Base-by-base conservation (phyloP, 2,797 vertebrate species). In the Sebastolobus altivelis region DNA sequence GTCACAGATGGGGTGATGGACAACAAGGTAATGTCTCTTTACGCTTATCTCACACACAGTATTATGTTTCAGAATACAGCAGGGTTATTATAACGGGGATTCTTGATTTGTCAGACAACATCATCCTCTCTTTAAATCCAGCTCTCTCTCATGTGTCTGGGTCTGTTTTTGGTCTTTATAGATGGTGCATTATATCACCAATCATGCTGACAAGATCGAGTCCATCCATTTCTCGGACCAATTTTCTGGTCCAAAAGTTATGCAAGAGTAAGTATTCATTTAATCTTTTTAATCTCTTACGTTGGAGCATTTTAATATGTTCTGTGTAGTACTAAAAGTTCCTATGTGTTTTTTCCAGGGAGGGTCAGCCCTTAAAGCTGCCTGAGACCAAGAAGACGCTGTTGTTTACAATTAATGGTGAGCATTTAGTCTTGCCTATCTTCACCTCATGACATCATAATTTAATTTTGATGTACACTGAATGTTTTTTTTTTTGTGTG, bases 191-290 rank as follows among this genome's bases (percentile, higher is more conserved):
- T 99, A 97, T 91, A 96, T 99, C 94, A 97, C 97, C 62, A 97
- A 97, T 91, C 95, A 99, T 20, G 97, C 98, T 90, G 99, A 99
- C 95, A 99, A 99, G 97, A 98, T 99, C 5, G 99, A 99, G 95
- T 99, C 98, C 82, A 95, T 99, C 95, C 99, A 99, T 96, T 99
- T 99, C 93, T 99, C 99, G 95, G 99, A 99, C 97, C 99, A 99
- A 96, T 99, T 99, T 96, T 99, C 99, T 95, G 99, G 99, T 98
- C 97, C 98, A 97, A 99, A 99, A 97, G 95, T 99, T 97, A 98
- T 99, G 98, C 99, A 99, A 98, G 99, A 99, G 99, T 99, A 96
- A 92, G 95, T 87, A n/a, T 33, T 62, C 25, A 1, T n/a, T n/a
- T n/a, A 46, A 5, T 20, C 14, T 27, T 40, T 43, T 18, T 16